A percentile compares a stretch with the other conserved stretches of the same genome.
phyloP scores from a whole-genome alignment of 2,888 invertebrate species.

The Pandemis corylana region DNA sequence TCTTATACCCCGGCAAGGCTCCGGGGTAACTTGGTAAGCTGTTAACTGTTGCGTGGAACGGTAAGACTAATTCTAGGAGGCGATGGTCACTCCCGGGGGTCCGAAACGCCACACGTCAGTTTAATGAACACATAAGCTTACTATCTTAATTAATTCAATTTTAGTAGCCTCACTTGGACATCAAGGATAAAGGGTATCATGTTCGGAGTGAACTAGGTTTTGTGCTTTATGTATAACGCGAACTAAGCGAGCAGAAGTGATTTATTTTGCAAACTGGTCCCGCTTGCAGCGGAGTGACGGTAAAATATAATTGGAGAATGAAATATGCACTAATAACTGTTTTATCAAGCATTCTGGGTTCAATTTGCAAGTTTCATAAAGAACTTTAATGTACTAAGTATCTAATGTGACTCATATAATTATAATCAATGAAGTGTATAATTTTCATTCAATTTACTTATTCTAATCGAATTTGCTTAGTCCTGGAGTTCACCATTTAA shows the following conservation, averaged over 20 bases:
- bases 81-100: constrained; percentile 39
- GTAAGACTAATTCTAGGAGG: constrained; percentile 47
- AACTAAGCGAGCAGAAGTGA: background rate
- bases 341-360: too few relatives aligned
- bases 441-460: too few relatives aligned
- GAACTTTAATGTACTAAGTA: too few relatives aligned
- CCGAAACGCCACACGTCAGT: constrained; percentile 25
- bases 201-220: constrained; percentile 11
- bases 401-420: too few relatives aligned
- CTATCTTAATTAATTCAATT: constrained; percentile 40
- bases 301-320: background rate
- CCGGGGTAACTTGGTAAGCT: constrained; percentile 48
- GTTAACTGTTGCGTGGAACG: constrained; percentile 70
- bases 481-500: too few relatives aligned
- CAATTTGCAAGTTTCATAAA: too few relatives aligned
- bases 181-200: constrained; percentile 26
- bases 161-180: constrained; percentile 28
- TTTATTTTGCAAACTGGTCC: background rate
- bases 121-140: constrained; percentile 35
- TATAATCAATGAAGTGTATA: too few relatives aligned
- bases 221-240: background rate
- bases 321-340: background rate
- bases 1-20: constrained; percentile 5
- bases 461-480: too few relatives aligned
- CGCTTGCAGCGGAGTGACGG: background rate